phyloP scores from a whole-genome alignment of 2,888 invertebrate genomes.

The Clanis bilineata region DNA sequence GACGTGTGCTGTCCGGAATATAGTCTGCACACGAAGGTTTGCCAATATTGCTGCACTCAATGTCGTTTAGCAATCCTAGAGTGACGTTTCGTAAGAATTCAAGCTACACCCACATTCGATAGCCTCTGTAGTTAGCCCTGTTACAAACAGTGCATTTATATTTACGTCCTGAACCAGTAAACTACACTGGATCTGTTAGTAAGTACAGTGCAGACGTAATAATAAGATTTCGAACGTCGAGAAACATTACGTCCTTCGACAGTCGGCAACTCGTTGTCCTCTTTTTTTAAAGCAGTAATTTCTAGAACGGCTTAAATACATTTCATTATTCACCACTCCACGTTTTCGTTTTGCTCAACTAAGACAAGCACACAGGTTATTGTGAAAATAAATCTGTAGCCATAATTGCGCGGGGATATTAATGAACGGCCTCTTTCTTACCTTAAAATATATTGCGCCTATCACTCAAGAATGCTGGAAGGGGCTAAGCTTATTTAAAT shows the following conservation, averaged over 20 bases:
- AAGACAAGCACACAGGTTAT: slow-evolving; percentile 3
- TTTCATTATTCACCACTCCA: background rate
- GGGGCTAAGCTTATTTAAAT: background rate
- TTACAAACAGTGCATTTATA: background rate
- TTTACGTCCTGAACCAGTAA: too few relatives aligned
- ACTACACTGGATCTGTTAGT: too few relatives aligned
- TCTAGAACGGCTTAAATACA: slow-evolving; percentile 1
- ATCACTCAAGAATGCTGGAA: background rate
- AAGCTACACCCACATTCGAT: background rate
- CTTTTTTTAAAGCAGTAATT: background rate
- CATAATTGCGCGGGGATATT: slow-evolving; percentile 2
- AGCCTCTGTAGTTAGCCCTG: background rate
- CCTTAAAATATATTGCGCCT: slow-evolving; percentile 4
- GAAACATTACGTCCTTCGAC: background rate
- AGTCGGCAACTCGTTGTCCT: background rate
- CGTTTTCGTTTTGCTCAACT: background rate
- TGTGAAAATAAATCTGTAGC: slow-evolving; percentile 8
- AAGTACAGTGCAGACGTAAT: too few relatives aligned
- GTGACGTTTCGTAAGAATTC: background rate
- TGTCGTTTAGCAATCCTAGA: background rate
- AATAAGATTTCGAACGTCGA: too few relatives aligned
- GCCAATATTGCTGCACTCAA: background rate
- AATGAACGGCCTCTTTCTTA: slow-evolving; percentile 7
- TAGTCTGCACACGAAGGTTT: slow-evolving; percentile 5
- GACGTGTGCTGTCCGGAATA: slow-evolving; percentile 27